phyloP scores from a whole-genome alignment of 2,888 invertebrate species.

The Tachina grossa region DNA sequence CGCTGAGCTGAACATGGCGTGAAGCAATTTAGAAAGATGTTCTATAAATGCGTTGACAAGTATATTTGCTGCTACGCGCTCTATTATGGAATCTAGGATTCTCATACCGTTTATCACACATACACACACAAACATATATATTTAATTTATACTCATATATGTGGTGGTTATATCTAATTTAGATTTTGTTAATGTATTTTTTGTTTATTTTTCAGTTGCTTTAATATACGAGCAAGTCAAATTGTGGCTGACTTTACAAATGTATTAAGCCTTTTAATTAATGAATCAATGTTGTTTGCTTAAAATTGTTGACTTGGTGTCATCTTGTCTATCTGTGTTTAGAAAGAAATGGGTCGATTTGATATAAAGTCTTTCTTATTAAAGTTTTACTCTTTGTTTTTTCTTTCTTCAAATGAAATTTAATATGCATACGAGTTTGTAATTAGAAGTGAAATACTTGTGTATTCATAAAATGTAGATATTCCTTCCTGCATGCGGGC shows the following conservation, averaged over 20 bases:
- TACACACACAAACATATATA: background rate
- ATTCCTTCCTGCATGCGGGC: background rate
- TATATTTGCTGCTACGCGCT: conserved; percentile 55
- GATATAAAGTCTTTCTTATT: conserved; percentile 34
- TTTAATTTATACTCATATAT: background rate
- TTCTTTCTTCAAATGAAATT: conserved; percentile 58
- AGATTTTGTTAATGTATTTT: conserved; percentile 58
- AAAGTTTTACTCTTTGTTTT: conserved; percentile 34
- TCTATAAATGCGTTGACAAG: conserved; percentile 69
- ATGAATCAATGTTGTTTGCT: conserved; percentile 67
- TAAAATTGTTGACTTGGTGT: conserved; percentile 30
- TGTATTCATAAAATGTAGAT: conserved; percentile 51
- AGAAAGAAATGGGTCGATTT: background rate
- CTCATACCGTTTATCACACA: conserved; percentile 14
- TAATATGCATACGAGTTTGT: conserved; percentile 53
- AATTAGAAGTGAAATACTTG: conserved; percentile 58
- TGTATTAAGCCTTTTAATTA: conserved; percentile 70
- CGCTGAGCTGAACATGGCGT: conserved; percentile 34
- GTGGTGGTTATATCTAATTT: conserved; percentile 20
- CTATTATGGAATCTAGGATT: conserved; percentile 16
- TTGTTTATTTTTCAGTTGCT: conserved; percentile 36
- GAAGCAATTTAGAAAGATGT: conserved; percentile 68
- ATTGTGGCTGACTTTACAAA: conserved; percentile 41
- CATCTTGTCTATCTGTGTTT: background rate
- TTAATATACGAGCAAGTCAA: background rate